These are phyloP conservation scores for Mythimna lalbum DNA, from an alignment of 2,888 invertebrate species.

Conservation along the genomic window DNA sequence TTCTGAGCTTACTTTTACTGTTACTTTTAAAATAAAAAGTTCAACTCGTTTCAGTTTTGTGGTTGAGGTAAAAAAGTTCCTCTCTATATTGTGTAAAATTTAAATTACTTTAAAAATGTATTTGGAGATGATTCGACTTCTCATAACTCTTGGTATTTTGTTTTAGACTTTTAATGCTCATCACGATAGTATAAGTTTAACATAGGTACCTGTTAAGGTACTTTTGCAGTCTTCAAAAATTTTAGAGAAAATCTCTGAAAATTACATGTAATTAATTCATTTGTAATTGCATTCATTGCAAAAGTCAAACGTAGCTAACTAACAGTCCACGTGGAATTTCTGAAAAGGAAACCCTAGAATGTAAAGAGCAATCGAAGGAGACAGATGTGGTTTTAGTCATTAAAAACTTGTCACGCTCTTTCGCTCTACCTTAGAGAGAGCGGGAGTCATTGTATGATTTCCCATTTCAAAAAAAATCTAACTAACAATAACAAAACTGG, in stretches of 20 bases:
- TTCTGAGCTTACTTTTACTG: background rate
- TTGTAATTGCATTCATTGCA: background rate
- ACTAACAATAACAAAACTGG: background rate
- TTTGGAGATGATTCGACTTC: background rate
- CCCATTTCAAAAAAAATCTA: too few species aligned
- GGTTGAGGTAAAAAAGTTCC: constrained; percentile 11
- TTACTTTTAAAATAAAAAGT: constrained; percentile 3
- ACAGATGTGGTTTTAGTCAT: too few species aligned
- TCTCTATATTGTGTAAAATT: background rate
- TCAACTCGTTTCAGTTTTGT: constrained; percentile 10
- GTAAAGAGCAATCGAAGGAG: too few species aligned
- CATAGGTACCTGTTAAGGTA: too few species aligned
- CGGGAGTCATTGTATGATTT: too few species aligned
- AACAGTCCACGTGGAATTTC: background rate
- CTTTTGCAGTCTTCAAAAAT: background rate
- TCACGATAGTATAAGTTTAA: too few species aligned
- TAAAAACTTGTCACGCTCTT: too few species aligned
- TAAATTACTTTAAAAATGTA: background rate
- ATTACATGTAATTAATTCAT: too few species aligned
- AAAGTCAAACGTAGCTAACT: background rate
- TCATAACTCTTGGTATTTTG: background rate
- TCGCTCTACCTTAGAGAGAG: too few species aligned
- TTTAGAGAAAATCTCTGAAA: background rate
- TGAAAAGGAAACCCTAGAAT: too few species aligned
- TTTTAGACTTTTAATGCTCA: background rate